Percentiles rank a stretch among this genome's conserved stretches.
Conservation (phyloP, 2,888 invertebrate species). For the Acronicta psi region DNA sequence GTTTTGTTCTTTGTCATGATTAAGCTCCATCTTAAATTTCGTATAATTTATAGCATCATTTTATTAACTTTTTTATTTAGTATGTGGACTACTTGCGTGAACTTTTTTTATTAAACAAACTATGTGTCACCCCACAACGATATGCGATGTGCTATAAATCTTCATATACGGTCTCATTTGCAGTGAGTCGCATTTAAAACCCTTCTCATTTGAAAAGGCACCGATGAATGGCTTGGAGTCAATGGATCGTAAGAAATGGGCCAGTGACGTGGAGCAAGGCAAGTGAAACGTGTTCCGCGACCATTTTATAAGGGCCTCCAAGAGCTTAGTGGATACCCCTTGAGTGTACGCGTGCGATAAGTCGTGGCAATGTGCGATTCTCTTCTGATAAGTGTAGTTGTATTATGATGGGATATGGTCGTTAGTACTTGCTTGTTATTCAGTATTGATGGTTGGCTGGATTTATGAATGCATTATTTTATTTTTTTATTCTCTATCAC, state of each 20-base stretch:
- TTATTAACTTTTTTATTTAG: slow-evolving; percentile 8
- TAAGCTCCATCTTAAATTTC: slow-evolving; percentile 4
- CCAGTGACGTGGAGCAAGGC: slow-evolving; percentile 80
- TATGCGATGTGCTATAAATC: slow-evolving; percentile 70
- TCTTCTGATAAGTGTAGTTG: slow-evolving; percentile 31
- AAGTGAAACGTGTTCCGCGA: slow-evolving; percentile 74
- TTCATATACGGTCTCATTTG: slow-evolving; percentile 78
- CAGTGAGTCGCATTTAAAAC: slow-evolving; percentile 78
- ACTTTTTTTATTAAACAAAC: slow-evolving; percentile 18
- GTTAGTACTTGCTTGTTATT: slow-evolving; percentile 16
- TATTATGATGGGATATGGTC: slow-evolving; percentile 27
- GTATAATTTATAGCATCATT: slow-evolving; percentile 11
- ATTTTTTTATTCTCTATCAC: too few species aligned
- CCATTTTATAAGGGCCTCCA: slow-evolving; percentile 70
- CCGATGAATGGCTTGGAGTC: slow-evolving; percentile 84
- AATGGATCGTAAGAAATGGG: slow-evolving; percentile 88
- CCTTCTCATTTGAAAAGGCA: slow-evolving; percentile 83
- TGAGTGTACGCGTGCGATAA: slow-evolving; percentile 53
- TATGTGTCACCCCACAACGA: slow-evolving; percentile 52
- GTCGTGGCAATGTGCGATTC: slow-evolving; percentile 46
- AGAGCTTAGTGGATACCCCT: slow-evolving; percentile 58
- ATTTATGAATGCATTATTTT: too few species aligned
- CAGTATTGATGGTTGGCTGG: slow-evolving; percentile 1
- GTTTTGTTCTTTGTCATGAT: slow-evolving; percentile 28
- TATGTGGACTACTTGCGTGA: not conserved